These are phyloP conservation scores for Sminthopsis crassicaudata DNA, from an alignment of 2,113 vertebrate species.

Conservation along the genomic window DNA sequence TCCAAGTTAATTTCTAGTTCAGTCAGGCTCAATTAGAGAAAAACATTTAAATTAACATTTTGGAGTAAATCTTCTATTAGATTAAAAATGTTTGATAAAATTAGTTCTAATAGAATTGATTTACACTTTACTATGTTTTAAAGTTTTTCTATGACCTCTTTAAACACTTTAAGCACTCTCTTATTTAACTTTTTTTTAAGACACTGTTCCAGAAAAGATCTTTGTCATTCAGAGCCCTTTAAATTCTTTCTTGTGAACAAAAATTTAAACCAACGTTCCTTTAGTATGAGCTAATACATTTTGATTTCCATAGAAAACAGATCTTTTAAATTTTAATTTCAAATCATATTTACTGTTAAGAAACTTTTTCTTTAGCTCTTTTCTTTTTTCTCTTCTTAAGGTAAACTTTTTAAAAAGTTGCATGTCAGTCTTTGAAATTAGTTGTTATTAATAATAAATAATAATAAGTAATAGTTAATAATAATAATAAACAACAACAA, in stretches of 20 bases:
- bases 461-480: no score
- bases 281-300: slow-evolving; percentile 66
- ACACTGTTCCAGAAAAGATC: slow-evolving; percentile 55
- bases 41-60: neutral
- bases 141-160: no score
- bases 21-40: neutral
- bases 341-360: slow-evolving; percentile 47
- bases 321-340: slow-evolving; percentile 67
- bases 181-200: slow-evolving; percentile 5
- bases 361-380: slow-evolving; percentile 42
- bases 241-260: slow-evolving; percentile 60
- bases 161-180: no score
- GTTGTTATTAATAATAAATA: no score
- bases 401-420: no score
- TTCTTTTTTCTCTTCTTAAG: slow-evolving; percentile 19
- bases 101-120: neutral
- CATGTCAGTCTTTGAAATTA: no score
- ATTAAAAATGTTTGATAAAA: neutral
- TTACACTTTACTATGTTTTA: neutral
- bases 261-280: slow-evolving; percentile 41
- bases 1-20: neutral
- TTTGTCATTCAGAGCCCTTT: slow-evolving; percentile 48
- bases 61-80: neutral
- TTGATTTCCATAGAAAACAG: slow-evolving; percentile 72
- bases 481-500: no score